phyloP scores from a whole-genome alignment of 1,140 invertebrate genomes.

The Aphelenchoides fujianensis region DNA sequence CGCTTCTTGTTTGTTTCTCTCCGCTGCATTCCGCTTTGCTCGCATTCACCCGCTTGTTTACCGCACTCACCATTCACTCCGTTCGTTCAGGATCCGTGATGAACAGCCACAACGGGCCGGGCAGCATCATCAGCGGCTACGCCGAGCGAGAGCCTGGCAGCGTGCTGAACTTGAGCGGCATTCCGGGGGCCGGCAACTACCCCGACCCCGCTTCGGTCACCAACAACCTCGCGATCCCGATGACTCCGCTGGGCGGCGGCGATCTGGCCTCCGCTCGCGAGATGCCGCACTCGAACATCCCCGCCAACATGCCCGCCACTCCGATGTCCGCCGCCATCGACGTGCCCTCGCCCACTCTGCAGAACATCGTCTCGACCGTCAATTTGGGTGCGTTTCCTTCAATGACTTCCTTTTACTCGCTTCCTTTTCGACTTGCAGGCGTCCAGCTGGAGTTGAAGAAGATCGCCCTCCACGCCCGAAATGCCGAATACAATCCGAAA shows the following conservation, averaged over 20 bases:
- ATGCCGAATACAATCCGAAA: conserved; percentile 99
- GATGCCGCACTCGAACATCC: conserved; percentile 41
- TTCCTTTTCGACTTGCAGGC: conserved; percentile 44
- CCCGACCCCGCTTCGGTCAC: conserved; percentile 40
- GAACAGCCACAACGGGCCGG: conserved; percentile 44
- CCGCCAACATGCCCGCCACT: conserved; percentile 41
- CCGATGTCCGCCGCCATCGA: conserved; percentile 44
- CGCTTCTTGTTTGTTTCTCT: no score
- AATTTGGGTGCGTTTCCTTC: conserved; percentile 49
- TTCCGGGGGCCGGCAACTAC: conserved; percentile 22
- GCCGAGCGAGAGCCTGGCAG: conserved; percentile 28
- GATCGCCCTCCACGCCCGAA: conserved; percentile 95
- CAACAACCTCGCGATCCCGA: conserved; percentile 50
- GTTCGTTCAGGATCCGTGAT: conserved; percentile 19
- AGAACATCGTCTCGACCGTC: conserved; percentile 62
- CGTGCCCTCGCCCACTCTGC: conserved; percentile 53
- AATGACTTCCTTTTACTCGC: conserved; percentile 13
- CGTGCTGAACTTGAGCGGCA: conserved; percentile 31
- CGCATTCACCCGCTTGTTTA: not conserved
- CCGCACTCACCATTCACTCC: not conserved
- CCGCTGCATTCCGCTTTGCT: no score
- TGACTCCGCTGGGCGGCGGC: conserved; percentile 42
- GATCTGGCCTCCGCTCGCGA: conserved; percentile 21
- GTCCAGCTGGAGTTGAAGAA: conserved; percentile 87
- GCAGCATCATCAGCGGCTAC: conserved; percentile 40